Evolutionary conservation across 1,140 invertebrate species (phyloP), one percentile per base, ranked within the genome.

Genomic region (Hycleus cichorii): DNA sequence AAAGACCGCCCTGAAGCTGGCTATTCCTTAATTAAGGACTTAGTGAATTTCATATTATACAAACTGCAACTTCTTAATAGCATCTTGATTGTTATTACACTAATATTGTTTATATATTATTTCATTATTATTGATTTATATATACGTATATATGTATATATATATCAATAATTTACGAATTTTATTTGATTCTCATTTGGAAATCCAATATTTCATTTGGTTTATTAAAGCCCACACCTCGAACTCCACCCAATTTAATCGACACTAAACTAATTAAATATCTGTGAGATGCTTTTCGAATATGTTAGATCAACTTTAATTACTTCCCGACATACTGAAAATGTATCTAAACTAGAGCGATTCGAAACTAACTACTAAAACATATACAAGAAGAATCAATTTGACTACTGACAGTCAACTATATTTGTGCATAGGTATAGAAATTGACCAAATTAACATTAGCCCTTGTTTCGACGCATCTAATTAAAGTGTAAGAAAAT

Each of bases 21-120:
- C 47, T 57, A 57, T 51, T 64, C 50, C 56, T 61, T 64, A 60
- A 60, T 60, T 64, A 64, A 61, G 56, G 47, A 55, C 56, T 60
- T 60, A 49, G 54, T 49, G 53, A 53, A 63, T 63, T 32, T 57
- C 53, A 57, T 51, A 52, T 50, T 58, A 62, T 49, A 43, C 51
- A 53, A 53, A 53, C 51, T 53, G 51, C 51, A 53, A 53, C 51
- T 53, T 53, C 51, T 53, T 53, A 53, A 53, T 53, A 53, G 51
- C 42, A 46, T 53, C 51, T 53, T 53, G 51, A 53, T 53, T 53
- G 51, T 45, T 25, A 53, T 45, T 45, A 53, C 46, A 53, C 43
- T 45, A 45, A 53, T 53, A 46, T 42, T 24, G 40, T 53, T 32
- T 42, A 40, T 53, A 53, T 45, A 53, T 46, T 53, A 46, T 53